A percentile compares a stretch with the other conserved stretches of the same genome.
These are phyloP conservation scores for Drosophila pandora DNA, from an alignment of 1,140 invertebrate species.

Conservation along the genomic window DNA sequence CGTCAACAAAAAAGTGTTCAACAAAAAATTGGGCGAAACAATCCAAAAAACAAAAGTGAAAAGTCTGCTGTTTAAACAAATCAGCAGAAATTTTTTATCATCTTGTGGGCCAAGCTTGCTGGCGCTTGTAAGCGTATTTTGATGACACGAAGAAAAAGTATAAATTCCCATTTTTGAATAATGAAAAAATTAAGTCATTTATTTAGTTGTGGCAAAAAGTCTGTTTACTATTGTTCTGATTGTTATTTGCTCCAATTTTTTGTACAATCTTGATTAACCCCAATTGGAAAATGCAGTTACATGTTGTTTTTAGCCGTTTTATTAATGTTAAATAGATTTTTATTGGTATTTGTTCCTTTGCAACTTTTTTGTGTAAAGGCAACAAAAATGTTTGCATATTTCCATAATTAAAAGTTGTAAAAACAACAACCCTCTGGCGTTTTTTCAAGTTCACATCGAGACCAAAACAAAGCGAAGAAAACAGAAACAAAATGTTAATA, in stretches of 20 bases:
- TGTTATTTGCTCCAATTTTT: conserved; percentile 19
- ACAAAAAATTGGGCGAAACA: conserved; percentile 12
- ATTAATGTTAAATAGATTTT: neutral
- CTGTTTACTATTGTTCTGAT: conserved; percentile 24
- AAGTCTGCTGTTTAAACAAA: conserved; percentile 57
- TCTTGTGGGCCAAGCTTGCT: conserved; percentile 62
- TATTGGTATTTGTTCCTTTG: conserved; percentile 5
- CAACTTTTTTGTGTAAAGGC: neutral
- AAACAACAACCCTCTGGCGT: neutral
- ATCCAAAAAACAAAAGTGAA: conserved; percentile 25
- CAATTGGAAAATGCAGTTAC: neutral
- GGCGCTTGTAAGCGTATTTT: conserved; percentile 69
- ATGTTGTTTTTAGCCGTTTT: neutral
- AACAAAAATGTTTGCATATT: neutral
- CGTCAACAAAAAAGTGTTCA: conserved; percentile 51
- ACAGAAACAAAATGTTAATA: conserved; percentile 36
- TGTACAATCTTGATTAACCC: neutral
- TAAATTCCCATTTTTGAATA: conserved; percentile 8
- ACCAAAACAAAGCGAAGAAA: conserved; percentile 25
- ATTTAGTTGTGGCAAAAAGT: conserved; percentile 37
- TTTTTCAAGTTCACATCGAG: conserved; percentile 26
- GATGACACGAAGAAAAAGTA: conserved; percentile 22
- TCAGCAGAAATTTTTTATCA: conserved; percentile 62
- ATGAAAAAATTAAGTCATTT: conserved; percentile 27
- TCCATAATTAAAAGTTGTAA: conserved; percentile 9